Evolutionary conservation across 2,113 vertebrate species (phyloP), one percentile per base, ranked within the genome.

Genomic region (Hypocryptadius cinnamomeus): DNA sequence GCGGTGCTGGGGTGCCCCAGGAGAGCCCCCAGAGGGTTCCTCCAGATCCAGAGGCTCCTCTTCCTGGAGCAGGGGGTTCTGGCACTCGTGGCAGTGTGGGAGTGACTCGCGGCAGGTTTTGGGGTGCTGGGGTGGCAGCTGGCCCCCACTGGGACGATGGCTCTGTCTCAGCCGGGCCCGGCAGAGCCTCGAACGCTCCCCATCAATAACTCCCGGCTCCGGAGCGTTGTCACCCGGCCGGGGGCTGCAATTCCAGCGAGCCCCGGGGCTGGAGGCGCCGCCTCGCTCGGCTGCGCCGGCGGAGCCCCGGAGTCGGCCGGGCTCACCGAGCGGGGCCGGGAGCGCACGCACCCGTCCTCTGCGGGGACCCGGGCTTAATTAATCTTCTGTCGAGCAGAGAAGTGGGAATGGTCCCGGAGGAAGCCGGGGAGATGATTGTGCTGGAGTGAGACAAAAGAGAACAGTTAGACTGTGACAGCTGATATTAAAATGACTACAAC

Each of bases 401-500:
- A 93, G 91, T 76, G 68, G 72, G 82, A 92, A 80, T 17, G 79
- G 85, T 97, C 92, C 96, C 77, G 2, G 76, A 63, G 47, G 96
- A 97, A 94, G 89, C 78, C 30, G 35, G n/a, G 42, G 68, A 95
- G 94, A 96, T 94, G 95, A 94, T 61, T 96, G 87, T 87, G 85
- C 72, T 54, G 68, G 93, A 94, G 92, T 17, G 53, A 97, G 94
- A 97, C 96, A 96, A 97, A 97, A 96, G 96, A 95, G 93, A 97
- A 80, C 91, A 42, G 59, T 95, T 93, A 93, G 94, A 89, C 92
- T 94, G 95, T 97, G 97, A 97, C 97, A 97, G 96, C 94, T 90
- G 96, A 96, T 97, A 96, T 96, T 97, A 97, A 98, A 97, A 97
- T 93, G 96, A 97, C 93, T 94, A 96, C 93, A 92, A 87, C 96